Evolutionary conservation across 2,888 invertebrate species (phyloP), one percentile per base, ranked within the genome.

Genomic region (Xestoiulus laeticollis): DNA sequence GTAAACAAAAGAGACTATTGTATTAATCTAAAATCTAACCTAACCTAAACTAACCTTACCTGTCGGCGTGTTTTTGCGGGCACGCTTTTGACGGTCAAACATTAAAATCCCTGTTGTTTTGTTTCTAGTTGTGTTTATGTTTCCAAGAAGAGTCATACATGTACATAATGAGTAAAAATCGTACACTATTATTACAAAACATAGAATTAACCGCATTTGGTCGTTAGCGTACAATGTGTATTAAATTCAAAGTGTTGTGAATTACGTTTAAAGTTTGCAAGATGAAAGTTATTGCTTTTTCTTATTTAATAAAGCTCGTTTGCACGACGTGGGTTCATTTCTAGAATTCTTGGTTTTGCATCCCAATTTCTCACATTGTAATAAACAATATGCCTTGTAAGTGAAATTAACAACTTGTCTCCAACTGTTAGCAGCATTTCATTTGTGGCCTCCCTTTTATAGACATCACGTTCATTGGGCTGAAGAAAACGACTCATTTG

Each of bases 361-460:
- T 78, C n/a, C 78, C 78, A 30, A 30, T 78, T 30, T 78, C 22
- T 78, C 78, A 78, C 14, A 22, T 78, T 30, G 78, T 30, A 78
- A 78, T 78, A 78, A 78, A 78, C 78, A 30, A 78, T 30, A 30
- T 2, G 78, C 78, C 78, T 78, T 14, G 78, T 78, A 78, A 78
- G 30, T 78, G 78, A 78, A 78, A 78, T 78, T 78, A 78, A 78
- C 30, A 78, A 78, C 78, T 78, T 78, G 78, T 78, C 78, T 78
- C 78, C 78, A 78, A 78, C 78, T 78, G 78, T 78, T 78, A 78
- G 78, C 78, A 78, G 78, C 78, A 78, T 78, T 78, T 78, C 78
- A 78, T 22, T 38, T 38, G 38, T 38, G 38, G 38, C 38, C 38
- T 38, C 38, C 38, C 38, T 38, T 78, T 78, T 78, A 78, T 78